Evolutionary conservation across 2,797 vertebrate species (phyloP).

Genomic region (Notolepis coatsorum): DNA sequence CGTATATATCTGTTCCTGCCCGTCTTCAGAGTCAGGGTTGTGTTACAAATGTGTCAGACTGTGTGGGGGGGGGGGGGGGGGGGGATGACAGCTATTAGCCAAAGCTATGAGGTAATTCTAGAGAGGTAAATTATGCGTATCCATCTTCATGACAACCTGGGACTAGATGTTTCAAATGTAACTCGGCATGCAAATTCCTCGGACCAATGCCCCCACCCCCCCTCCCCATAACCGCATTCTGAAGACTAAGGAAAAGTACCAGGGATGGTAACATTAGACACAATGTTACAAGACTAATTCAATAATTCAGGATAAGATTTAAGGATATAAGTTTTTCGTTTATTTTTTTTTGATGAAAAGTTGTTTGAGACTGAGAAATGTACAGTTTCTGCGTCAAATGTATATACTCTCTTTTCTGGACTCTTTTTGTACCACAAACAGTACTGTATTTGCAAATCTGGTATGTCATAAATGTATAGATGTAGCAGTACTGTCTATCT

Average conservation of each 20-base stretch:
- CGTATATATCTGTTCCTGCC: constrained; percentile 66
- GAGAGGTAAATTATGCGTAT: neutral
- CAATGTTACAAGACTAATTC: neutral
- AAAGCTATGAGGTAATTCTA: constrained; percentile 46
- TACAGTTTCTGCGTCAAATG: too few species aligned
- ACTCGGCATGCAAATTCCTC: neutral
- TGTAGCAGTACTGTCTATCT: too few species aligned
- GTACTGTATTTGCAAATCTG: too few species aligned
- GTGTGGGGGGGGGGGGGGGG: too few species aligned
- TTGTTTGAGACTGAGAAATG: too few species aligned
- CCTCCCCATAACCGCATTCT: neutral
- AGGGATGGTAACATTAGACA: neutral
- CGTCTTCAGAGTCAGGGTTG: constrained; percentile 69
- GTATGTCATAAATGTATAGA: too few species aligned
- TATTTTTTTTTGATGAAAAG: too few species aligned
- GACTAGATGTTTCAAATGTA: constrained; percentile 20
- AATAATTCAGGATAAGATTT: neutral
- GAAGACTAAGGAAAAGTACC: neutral
- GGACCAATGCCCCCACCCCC: neutral
- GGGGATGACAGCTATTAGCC: constrained; percentile 50
- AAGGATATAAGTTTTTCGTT: neutral
- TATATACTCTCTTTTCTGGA: too few species aligned
- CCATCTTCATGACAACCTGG: neutral
- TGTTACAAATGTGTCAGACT: constrained; percentile 70
- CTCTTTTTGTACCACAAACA: too few species aligned